Evolutionary conservation across 2,888 invertebrate genomes (phyloP).

Genomic region (Dioctria rufipes): DNA sequence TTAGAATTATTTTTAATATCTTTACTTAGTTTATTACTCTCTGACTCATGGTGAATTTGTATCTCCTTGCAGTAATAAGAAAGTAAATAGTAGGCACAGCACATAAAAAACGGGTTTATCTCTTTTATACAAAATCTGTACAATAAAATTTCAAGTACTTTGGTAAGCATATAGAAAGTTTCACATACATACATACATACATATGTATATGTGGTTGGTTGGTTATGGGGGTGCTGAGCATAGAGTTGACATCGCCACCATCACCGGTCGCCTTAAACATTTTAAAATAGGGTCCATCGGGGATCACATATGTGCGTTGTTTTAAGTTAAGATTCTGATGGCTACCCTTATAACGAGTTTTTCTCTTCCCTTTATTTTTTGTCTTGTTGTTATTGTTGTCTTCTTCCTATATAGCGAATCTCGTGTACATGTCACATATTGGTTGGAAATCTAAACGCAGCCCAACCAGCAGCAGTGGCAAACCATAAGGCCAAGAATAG

Average conservation of each 20-base stretch:
- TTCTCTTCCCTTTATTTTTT: neutral
- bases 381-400: neutral
- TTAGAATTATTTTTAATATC: no score
- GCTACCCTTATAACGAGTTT: constrained; percentile 47
- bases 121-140: no score
- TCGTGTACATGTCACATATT: constrained; percentile 53
- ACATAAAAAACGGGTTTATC: no score
- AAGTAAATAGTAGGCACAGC: no score
- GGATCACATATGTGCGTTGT: constrained; percentile 32
- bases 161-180: no score
- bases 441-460: constrained; percentile 46
- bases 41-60: no score
- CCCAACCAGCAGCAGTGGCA: constrained; percentile 6
- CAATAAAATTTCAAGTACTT: no score
- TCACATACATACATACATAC: no score
- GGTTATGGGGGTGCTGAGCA: neutral
- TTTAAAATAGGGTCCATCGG: constrained; percentile 37
- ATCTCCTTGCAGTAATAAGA: no score
- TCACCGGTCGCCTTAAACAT: neutral
- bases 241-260: neutral
- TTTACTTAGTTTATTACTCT: no score
- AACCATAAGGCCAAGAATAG: constrained; percentile 51
- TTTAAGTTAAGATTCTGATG: neutral
- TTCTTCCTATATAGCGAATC: constrained; percentile 16
- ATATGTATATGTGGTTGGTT: no score